phyloP scores from a whole-genome alignment of 2,797 vertebrate genomes.

The Sternotherus odoratus region DNA sequence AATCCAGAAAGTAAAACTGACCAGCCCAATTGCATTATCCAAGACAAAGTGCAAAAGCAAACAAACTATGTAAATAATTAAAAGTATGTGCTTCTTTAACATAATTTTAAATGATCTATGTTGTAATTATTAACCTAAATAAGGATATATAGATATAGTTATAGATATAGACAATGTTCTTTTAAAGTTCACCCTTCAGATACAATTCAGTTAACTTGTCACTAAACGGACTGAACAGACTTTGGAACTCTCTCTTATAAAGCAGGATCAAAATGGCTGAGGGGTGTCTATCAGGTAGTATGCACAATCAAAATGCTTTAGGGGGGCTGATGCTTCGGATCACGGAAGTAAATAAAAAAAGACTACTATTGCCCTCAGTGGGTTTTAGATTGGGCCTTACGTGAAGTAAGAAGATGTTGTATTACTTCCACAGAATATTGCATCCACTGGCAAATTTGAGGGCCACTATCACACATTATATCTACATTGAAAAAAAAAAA shows the following conservation, averaged over 20 bases:
- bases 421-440: not conserved
- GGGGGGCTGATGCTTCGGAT: not conserved
- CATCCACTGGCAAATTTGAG: not conserved
- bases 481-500: not conserved
- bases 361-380: not conserved
- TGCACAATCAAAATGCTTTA: not conserved
- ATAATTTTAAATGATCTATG: accelerated
- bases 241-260: not conserved
- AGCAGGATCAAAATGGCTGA: not conserved
- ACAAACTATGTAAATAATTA: not conserved
- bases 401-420: not conserved
- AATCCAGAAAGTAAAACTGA: not conserved
- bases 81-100: not conserved
- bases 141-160: not conserved
- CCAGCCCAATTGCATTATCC: not conserved
- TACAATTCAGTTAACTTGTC: not conserved
- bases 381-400: not conserved
- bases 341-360: not conserved
- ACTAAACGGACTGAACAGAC: not conserved
- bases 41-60: not conserved
- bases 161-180: not conserved
- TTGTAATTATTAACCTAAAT: not conserved
- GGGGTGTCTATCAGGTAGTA: not conserved
- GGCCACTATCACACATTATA: not conserved
- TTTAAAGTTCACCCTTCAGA: not conserved